phyloP scores from a whole-genome alignment of 2,888 invertebrate genomes.

The Himalopsyche anomala region DNA sequence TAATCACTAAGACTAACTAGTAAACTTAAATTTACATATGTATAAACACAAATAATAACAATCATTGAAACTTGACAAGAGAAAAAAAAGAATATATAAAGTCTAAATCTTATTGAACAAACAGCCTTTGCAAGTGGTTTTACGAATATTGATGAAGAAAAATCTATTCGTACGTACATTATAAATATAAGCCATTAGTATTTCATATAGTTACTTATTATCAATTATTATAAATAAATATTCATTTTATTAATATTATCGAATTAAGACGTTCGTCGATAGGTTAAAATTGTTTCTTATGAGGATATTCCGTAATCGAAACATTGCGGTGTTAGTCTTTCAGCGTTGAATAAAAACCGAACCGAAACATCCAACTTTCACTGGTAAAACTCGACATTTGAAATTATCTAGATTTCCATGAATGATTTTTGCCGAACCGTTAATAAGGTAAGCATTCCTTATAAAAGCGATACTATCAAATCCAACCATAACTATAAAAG shows the following conservation, averaged over 20 bases:
- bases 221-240: conserved; percentile 36
- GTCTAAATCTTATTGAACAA: conserved; percentile 36
- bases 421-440: too few relatives aligned
- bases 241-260: conserved; percentile 27
- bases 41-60: conserved; percentile 49
- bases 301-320: background rate
- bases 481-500: too few relatives aligned
- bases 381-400: background rate
- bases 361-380: background rate
- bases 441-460: too few relatives aligned
- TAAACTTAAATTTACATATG: conserved; percentile 57
- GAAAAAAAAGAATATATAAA: background rate
- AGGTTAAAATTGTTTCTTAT: background rate
- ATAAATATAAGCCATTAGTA: conserved; percentile 41
- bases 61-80: background rate
- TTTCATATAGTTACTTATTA: conserved; percentile 22
- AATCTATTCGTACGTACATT: conserved; percentile 37
- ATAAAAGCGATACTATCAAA: too few relatives aligned
- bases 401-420: background rate
- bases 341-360: background rate
- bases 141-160: conserved; percentile 40
- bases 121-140: conserved; percentile 43
- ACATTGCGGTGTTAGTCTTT: background rate
- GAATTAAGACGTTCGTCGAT: conserved; percentile 4
- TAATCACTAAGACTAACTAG: conserved; percentile 46